Base-by-base conservation (phyloP, 1,140 invertebrate species). In the Caenorhabditis briggsae region DNA sequence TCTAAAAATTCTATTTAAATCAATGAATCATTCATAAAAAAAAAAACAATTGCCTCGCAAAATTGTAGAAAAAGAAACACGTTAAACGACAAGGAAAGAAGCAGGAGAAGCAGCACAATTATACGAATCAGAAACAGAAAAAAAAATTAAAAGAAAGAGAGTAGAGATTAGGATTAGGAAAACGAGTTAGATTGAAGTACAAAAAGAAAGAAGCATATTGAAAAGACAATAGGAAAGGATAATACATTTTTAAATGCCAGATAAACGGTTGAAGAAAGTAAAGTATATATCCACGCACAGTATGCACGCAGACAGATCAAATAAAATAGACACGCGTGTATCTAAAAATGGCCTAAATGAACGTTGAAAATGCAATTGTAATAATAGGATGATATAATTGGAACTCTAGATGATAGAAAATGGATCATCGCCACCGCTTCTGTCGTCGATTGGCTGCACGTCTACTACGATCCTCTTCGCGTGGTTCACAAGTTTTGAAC, bases 381-480 rank as follows among this genome's bases (percentile, higher is more conserved):
- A 65, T 18, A 84, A n/a, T 12, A 20, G n/a, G 3, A 46, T 2
- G 70, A 50, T 48, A 55, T 2, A 58, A 61, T 12, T 46, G 16
- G 53, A 8, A n/a, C 18, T n/a, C 23, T 58, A 83, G 5, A 23
- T 41, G 14, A 0, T 61, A 14, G 14, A 41, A 33, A 46, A 48
- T 18, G 20, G 6, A 41, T 83, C 18, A 58, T 18, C 53, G 82
- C 58, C 85, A 70, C 0, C 85, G 55, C 41, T 86, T 86, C 48
- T 86, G 85, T 18, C 85, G 55, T 11, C 85, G 74, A 70, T 86
- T 86, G 2, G 85, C 85, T 2, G 85, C 85, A 16, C 85, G 85
- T 41, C 85, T 53, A 70, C 55, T 78, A 33, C 85, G 85, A 82
- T 86, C 85, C 56, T 86, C 85, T n/a, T 86, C 85, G 20, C 85